Percentiles rank a stretch among this genome's conserved stretches.
phyloP scores from a whole-genome alignment of 2,113 vertebrate species.

The Corythaixoides concolor region DNA sequence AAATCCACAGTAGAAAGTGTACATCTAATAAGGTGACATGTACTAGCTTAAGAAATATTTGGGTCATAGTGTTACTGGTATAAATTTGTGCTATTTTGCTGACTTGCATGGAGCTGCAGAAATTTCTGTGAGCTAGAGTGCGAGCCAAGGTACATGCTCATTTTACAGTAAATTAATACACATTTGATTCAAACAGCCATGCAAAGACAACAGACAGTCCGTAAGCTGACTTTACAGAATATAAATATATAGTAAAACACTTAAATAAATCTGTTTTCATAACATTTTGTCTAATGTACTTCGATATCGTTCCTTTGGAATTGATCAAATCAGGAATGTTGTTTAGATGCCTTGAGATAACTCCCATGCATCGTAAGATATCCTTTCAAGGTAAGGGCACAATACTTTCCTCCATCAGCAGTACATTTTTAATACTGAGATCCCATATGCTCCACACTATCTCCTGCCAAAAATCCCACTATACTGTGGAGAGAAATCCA shows the following conservation, averaged over 20 bases:
- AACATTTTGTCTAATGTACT: neutral
- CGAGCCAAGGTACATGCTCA: neutral
- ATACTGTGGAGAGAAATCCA: neutral
- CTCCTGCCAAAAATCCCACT: conserved; percentile 42
- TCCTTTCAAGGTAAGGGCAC: neutral
- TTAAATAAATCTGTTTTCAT: neutral
- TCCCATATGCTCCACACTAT: neutral
- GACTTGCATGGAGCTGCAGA: neutral
- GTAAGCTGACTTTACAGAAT: neutral
- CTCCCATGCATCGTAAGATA: neutral
- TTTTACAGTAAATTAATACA: conserved; percentile 26
- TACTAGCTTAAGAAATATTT: conserved; percentile 51
- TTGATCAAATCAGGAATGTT: neutral
- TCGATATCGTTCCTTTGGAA: neutral
- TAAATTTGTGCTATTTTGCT: neutral
- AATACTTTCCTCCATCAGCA: neutral
- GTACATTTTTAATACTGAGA: neutral
- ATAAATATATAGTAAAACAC: neutral
- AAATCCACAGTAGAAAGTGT: conserved; percentile 12
- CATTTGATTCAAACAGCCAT: neutral
- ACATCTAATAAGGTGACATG: conserved; percentile 1
- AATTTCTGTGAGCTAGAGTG: neutral
- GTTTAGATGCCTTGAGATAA: neutral
- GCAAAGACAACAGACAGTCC: neutral
- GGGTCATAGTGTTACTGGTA: neutral